Evolutionary conservation across 2,888 invertebrate species (phyloP).

Genomic region (Trichogramma dendrolimi): DNA sequence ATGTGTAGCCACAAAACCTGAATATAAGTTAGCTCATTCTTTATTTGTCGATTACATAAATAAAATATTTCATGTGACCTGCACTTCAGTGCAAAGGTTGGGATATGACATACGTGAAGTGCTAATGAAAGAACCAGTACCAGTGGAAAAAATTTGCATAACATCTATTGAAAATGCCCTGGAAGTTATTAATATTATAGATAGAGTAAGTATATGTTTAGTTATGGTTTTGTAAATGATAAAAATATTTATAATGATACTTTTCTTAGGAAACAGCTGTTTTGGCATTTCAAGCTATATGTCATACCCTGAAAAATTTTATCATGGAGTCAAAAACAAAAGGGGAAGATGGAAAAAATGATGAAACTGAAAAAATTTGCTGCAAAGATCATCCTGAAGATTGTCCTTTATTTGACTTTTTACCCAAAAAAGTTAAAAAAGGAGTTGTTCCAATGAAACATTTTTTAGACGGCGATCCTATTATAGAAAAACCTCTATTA

Average conservation of each 20-base stretch:
- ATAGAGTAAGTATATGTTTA: slow-evolving; percentile 33
- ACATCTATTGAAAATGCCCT: slow-evolving; percentile 54
- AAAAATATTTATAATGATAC: not conserved
- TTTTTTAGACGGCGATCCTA: slow-evolving; percentile 46
- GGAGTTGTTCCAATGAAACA: not conserved
- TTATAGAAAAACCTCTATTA: slow-evolving; percentile 54
- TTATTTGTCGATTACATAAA: slow-evolving; percentile 60
- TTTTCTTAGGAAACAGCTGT: slow-evolving; percentile 45
- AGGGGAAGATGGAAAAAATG: not conserved
- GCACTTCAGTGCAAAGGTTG: slow-evolving; percentile 62
- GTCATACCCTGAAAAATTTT: slow-evolving; percentile 46
- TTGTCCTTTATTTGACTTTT: too few relatives aligned
- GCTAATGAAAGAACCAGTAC: slow-evolving; percentile 46
- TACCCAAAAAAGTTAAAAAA: not conserved
- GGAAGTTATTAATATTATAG: slow-evolving; percentile 56
- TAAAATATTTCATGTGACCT: slow-evolving; percentile 61
- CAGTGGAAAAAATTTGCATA: slow-evolving; percentile 51
- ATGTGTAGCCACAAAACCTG: slow-evolving; percentile 50
- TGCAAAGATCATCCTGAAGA: too few relatives aligned
- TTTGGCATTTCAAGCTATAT: slow-evolving; percentile 46
- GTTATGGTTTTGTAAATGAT: slow-evolving; percentile 1
- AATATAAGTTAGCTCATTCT: slow-evolving; percentile 49
- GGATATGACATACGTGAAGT: slow-evolving; percentile 61
- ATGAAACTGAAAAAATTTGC: not conserved
- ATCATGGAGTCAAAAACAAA: slow-evolving; percentile 28